phyloP scores from a whole-genome alignment of 2,888 invertebrate species.

The Eretmocerus hayati region DNA sequence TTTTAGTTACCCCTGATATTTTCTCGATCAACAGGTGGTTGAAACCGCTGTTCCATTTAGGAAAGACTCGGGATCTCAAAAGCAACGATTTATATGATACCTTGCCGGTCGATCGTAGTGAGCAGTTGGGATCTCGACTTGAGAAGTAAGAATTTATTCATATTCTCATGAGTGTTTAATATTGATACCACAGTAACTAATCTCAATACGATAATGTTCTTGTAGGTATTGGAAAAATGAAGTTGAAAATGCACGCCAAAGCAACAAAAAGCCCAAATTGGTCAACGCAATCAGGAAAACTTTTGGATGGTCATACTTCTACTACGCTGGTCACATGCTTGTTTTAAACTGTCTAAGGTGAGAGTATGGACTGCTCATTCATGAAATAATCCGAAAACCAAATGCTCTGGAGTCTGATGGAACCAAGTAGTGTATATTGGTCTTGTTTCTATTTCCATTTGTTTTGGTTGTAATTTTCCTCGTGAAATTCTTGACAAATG shows the following conservation, averaged over 20 bases:
- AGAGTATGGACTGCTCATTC: neutral
- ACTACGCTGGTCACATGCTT: slow-evolving; percentile 55
- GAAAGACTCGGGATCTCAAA: slow-evolving; percentile 57
- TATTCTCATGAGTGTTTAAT: neutral
- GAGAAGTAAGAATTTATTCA: slow-evolving; percentile 49
- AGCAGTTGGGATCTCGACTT: slow-evolving; percentile 57
- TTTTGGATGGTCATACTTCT: slow-evolving; percentile 55
- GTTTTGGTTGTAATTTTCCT: too few species aligned
- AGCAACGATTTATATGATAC: slow-evolving; percentile 61
- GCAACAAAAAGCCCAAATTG: slow-evolving; percentile 54
- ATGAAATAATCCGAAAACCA: too few species aligned
- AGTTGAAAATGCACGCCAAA: slow-evolving; percentile 47
- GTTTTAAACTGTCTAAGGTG: slow-evolving; percentile 55
- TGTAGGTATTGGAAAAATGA: slow-evolving; percentile 57
- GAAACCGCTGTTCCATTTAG: slow-evolving; percentile 57
- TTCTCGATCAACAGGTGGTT: slow-evolving; percentile 54
- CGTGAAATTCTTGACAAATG: too few species aligned
- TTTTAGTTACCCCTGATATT: too few species aligned
- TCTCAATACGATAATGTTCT: neutral
- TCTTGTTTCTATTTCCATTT: too few species aligned
- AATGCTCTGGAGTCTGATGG: too few species aligned
- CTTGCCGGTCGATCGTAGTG: slow-evolving; percentile 56
- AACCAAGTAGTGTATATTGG: too few species aligned
- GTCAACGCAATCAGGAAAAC: slow-evolving; percentile 55
- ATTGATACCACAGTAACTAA: neutral